Base-by-base conservation (phyloP, 2,113 vertebrate genomes). In the Rhynchopsitta pachyrhyncha region DNA sequence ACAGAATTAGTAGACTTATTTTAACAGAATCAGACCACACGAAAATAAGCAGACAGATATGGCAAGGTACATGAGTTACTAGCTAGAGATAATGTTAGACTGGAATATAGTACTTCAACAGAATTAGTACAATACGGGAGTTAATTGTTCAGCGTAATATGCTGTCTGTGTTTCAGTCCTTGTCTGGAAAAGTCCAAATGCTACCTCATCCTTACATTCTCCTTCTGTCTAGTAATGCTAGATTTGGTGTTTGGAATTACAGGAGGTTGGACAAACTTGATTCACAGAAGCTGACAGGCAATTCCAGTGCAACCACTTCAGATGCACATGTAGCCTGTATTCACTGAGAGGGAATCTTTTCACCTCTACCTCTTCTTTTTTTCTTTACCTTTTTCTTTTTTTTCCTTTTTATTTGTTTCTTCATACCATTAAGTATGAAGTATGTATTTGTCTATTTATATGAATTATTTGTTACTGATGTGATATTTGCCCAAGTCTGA, bases 81-180 rank as follows among this genome's bases (percentile, higher is more conserved):
- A 33, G 42, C 25, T 47, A 57, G n/a, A 83, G 52, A 79, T 60
- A 84, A 44, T 0, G 0, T 19, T 15, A 44, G 41, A 22, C 35
- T 53, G 37, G 59, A 79, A 68, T 0, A 2, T 27, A 1, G 0
- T 19, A 52, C 27, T 59, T 39, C 12, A 41, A 50, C 20, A 41
- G 44, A 86, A 62, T 49, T 35, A 64, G 20, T 60, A 44, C 27
- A 74, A 22, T 42, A 64, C 7, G 35, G 70, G 44, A 53, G 77
- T 57, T 77, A 60, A 59, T n/a, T 44, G 18, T 5, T 55, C 11
- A 39, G 28, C 31, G 31, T 33, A 59, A 47, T 2, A 4, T 42
- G 41, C 17, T 46, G 35, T 24, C 52, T 49, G 25, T 67, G 31
- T 73, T 81, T 81, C 70, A 57, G 37, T 28, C 53, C 28, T 63